phyloP scores from a whole-genome alignment of 2,888 invertebrate species.

The Ramazzottius varieornatus region DNA sequence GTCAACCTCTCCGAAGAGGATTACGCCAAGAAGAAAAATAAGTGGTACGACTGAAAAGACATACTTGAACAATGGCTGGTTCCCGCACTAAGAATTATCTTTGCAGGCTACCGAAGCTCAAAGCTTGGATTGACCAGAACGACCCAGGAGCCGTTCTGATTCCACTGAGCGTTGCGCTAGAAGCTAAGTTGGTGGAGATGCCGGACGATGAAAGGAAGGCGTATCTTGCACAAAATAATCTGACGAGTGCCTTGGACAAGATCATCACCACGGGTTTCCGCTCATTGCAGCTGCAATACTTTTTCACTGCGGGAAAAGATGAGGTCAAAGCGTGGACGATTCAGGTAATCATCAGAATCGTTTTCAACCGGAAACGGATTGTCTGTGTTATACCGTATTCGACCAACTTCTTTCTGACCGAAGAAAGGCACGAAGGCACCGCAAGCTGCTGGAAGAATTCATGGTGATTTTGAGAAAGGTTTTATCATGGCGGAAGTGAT shows the following conservation, averaged over 20 bases:
- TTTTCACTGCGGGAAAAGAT: slow-evolving; percentile 87
- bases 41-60: slow-evolving; percentile 42
- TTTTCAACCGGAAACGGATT: background rate
- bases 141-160: slow-evolving; percentile 78
- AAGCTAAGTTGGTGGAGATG: slow-evolving; percentile 59
- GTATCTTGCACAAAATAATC: slow-evolving; percentile 52
- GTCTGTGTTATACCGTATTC: background rate
- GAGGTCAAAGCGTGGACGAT: slow-evolving; percentile 99
- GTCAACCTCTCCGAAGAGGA: slow-evolving; percentile 92
- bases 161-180: slow-evolving; percentile 80
- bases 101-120: slow-evolving; percentile 65
- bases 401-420: background rate
- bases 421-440: slow-evolving; percentile 94
- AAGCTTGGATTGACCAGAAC: slow-evolving; percentile 91
- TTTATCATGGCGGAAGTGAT: slow-evolving; percentile 99
- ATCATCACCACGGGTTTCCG: slow-evolving; percentile 93
- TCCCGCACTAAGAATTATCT: slow-evolving; percentile 5
- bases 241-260: slow-evolving; percentile 63
- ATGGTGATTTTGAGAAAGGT: slow-evolving; percentile 97
- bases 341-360: slow-evolving; percentile 43
- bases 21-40: slow-evolving; percentile 91
- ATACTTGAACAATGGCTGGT: too few relatives aligned
- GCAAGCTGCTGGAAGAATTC: slow-evolving; percentile 89
- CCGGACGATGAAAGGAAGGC: slow-evolving; percentile 37
- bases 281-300: slow-evolving; percentile 78